These are phyloP conservation scores for Acleris holmiana DNA, from an alignment of 2,888 invertebrate species.

Conservation along the genomic window DNA sequence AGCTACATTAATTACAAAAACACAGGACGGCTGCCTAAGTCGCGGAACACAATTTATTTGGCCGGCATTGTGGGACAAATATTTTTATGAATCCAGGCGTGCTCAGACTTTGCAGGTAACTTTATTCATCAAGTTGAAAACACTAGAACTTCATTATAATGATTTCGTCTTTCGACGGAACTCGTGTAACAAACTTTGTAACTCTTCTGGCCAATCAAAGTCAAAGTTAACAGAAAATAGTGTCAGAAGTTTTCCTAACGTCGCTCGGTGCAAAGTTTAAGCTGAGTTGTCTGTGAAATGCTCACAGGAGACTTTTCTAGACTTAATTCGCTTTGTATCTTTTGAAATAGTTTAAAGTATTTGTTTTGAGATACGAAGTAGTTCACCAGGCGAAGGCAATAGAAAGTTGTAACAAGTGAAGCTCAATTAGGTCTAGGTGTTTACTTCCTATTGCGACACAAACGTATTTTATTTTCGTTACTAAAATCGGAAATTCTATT, in stretches of 20 bases:
- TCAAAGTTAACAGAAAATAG: constrained; percentile 70
- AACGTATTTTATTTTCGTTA: neutral
- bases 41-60: neutral
- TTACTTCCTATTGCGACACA: constrained; percentile 1
- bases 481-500: neutral
- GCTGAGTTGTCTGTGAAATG: constrained; percentile 52
- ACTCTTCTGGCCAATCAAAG: constrained; percentile 71
- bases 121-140: constrained; percentile 11
- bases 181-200: constrained; percentile 47
- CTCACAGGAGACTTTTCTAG: constrained; percentile 47
- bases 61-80: constrained; percentile 1
- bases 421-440: neutral
- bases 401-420: neutral
- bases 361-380: neutral
- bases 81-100: constrained; percentile 8
- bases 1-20: constrained; percentile 34
- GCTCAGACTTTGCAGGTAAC: constrained; percentile 14
- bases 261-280: constrained; percentile 48
- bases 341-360: constrained; percentile 5
- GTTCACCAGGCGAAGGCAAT: neutral
- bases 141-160: constrained; percentile 32
- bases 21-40: constrained; percentile 1
- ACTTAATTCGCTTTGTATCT: constrained; percentile 26
- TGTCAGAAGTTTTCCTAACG: constrained; percentile 64
- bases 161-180: constrained; percentile 36